Conservation (phyloP, 2,888 invertebrate species). For the Eremobia ochroleuca region DNA sequence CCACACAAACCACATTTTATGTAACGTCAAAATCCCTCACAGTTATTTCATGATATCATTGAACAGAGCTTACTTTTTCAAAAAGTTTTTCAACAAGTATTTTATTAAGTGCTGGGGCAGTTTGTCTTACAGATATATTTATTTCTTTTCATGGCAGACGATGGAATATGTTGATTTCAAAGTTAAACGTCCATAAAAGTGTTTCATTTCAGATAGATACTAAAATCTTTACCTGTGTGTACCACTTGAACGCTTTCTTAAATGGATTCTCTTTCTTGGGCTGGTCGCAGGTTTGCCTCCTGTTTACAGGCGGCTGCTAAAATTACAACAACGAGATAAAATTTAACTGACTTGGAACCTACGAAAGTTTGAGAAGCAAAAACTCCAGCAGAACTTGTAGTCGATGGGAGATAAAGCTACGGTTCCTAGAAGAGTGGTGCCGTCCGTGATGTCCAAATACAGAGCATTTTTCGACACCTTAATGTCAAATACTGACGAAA, state of each 20-base stretch:
- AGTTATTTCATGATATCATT: background rate
- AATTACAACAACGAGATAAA: constrained; percentile 3
- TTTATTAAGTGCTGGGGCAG: too few species aligned
- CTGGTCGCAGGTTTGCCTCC: constrained; percentile 57
- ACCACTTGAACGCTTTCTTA: constrained; percentile 86
- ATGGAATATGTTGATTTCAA: background rate
- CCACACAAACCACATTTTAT: background rate
- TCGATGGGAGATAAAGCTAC: background rate
- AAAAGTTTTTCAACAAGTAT: background rate
- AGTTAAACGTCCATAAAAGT: background rate
- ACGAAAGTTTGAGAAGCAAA: background rate
- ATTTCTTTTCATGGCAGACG: background rate
- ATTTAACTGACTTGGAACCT: background rate
- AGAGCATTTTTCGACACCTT: too few species aligned
- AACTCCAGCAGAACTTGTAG: background rate
- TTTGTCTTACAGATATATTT: too few species aligned
- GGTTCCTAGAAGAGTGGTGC: too few species aligned
- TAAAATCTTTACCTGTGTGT: constrained; percentile 78
- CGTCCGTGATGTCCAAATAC: too few species aligned
- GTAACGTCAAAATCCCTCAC: background rate
- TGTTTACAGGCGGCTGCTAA: constrained; percentile 56
- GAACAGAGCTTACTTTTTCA: background rate
- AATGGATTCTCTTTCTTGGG: constrained; percentile 76
- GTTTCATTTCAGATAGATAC: background rate
- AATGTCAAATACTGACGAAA: too few species aligned